phyloP scores from a whole-genome alignment of 1,140 invertebrate species.

The Pinna nobilis region DNA sequence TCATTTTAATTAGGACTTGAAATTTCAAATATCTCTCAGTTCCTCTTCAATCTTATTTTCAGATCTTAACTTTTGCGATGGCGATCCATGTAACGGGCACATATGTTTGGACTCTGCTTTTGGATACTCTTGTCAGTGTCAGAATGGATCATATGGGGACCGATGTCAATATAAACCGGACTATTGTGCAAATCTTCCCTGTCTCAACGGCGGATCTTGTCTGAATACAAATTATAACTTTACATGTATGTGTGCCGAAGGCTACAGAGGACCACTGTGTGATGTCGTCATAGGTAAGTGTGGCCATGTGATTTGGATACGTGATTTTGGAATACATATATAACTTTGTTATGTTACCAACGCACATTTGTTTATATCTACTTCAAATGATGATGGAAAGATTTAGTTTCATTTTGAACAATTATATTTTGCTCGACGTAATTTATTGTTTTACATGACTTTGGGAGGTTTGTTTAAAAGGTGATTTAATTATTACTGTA shows the following conservation, averaged over 20 bases:
- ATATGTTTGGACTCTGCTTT: conserved; percentile 6
- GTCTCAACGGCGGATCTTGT: conserved; percentile 76
- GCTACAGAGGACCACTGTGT: conserved; percentile 78
- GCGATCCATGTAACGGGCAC: conserved; percentile 17
- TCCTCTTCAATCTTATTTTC: background rate
- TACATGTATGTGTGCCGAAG: conserved; percentile 92
- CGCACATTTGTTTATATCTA: too few species aligned
- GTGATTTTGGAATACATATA: background rate
- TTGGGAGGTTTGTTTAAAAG: background rate
- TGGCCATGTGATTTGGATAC: background rate
- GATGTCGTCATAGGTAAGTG: conserved; percentile 26
- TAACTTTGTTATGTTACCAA: too few species aligned
- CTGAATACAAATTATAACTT: conserved; percentile 95
- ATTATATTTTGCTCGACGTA: background rate
- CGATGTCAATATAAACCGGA: conserved; percentile 32
- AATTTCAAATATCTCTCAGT: too few species aligned
- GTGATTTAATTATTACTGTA: background rate
- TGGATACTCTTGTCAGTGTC: conserved; percentile 18
- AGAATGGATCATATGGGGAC: conserved; percentile 27
- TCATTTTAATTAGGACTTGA: too few species aligned
- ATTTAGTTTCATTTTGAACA: too few species aligned
- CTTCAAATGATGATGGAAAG: too few species aligned
- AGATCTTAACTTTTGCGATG: conserved; percentile 11
- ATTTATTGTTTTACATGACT: background rate
- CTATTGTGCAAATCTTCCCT: conserved; percentile 38